Percentiles rank a stretch among this genome's conserved stretches.
phyloP scores from a whole-genome alignment of 1,140 invertebrate genomes.

The Limonius californicus region DNA sequence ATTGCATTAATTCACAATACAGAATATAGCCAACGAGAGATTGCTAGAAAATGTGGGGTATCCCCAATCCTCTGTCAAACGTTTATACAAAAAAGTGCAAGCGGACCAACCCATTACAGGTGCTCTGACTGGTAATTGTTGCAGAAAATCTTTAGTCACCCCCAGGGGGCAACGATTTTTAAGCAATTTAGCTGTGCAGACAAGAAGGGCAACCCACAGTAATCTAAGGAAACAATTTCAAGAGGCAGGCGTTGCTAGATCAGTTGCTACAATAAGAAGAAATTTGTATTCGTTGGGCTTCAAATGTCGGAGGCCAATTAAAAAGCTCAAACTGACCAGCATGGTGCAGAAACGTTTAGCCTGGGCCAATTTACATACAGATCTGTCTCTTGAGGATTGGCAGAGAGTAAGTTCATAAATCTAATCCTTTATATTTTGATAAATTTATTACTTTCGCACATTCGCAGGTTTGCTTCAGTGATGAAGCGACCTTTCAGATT shows the following conservation, averaged over 20 bases:
- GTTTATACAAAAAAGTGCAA: not conserved
- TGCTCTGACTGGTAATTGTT: not conserved
- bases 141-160: not conserved
- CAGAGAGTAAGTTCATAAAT: not conserved
- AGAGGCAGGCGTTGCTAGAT: not conserved
- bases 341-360: not conserved
- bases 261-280: not conserved
- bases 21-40: not conserved
- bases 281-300: not conserved
- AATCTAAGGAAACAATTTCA: not conserved
- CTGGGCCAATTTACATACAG: not conserved
- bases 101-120: not conserved
- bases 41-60: not conserved
- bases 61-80: not conserved
- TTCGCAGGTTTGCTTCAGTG: constrained; percentile 17
- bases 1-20: not conserved
- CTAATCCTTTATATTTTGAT: constrained; percentile 9
- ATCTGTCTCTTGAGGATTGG: not conserved
- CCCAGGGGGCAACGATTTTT: not conserved
- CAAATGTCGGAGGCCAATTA: not conserved
- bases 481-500: constrained; percentile 15
- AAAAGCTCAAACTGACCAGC: constrained; percentile 2
- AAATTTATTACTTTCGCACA: not conserved
- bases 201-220: not conserved
- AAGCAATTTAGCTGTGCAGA: not conserved